A percentile compares a stretch with the other conserved stretches of the same genome.
Evolutionary conservation across 2,113 vertebrate species (phyloP).

Genomic region (Dendrocopos noguchii): DNA sequence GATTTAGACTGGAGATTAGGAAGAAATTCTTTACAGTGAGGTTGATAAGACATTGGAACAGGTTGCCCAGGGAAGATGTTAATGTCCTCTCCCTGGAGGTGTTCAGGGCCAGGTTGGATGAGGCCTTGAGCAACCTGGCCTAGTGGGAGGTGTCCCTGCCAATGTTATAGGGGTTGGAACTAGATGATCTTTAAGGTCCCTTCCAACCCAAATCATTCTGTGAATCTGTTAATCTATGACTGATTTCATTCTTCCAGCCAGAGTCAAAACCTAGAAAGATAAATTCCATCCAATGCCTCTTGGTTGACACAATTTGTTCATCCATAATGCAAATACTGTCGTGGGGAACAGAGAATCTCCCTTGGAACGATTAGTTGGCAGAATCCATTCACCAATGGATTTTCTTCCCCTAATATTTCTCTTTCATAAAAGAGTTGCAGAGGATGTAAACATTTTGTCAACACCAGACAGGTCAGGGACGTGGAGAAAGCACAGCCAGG

Average conservation of each 20-base stretch:
- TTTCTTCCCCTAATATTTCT: not conserved
- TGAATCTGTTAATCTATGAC: too few species aligned
- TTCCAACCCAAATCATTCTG: too few species aligned
- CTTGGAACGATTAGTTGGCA: not conserved
- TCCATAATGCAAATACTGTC: not conserved
- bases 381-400: slow-evolving; percentile 6
- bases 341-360: not conserved
- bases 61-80: too few species aligned
- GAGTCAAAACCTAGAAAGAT: not conserved
- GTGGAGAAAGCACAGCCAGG: slow-evolving; percentile 54
- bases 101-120: too few species aligned
- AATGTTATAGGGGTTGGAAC: too few species aligned
- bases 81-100: too few species aligned
- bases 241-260: not conserved
- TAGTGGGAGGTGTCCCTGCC: too few species aligned
- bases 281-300: not conserved
- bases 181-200: too few species aligned
- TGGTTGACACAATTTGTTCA: not conserved
- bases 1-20: too few species aligned
- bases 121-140: too few species aligned
- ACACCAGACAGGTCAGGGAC: slow-evolving; percentile 17
- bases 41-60: too few species aligned
- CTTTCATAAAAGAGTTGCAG: not conserved
- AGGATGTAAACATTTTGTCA: slow-evolving; percentile 60
- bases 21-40: too few species aligned